phyloP scores from a whole-genome alignment of 2,888 invertebrate species.

The Desoria tigrina region DNA sequence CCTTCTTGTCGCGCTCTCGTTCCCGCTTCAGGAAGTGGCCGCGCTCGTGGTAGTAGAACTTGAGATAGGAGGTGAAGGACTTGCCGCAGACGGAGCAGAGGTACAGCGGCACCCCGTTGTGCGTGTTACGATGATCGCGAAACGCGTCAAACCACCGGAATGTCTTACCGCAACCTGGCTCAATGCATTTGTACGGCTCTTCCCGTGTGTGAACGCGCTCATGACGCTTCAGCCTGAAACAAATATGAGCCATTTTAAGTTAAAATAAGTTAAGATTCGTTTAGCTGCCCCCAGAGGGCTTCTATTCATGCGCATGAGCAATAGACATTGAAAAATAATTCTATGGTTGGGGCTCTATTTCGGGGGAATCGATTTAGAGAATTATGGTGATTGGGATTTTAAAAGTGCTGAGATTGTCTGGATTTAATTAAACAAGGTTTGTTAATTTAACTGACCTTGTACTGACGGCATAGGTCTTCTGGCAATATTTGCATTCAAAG shows the following conservation, averaged over 20 bases:
- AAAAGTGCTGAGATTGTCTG: neutral
- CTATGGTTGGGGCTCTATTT: no score
- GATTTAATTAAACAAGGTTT: neutral
- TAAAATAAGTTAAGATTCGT: conserved; percentile 2
- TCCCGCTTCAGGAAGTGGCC: conserved; percentile 46
- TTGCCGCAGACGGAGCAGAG: conserved; percentile 46
- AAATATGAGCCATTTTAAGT: conserved; percentile 1
- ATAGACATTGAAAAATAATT: no score
- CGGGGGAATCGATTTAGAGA: no score
- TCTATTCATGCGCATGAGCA: no score
- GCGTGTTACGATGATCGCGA: conserved; percentile 46
- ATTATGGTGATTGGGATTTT: no score
- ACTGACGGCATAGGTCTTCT: conserved; percentile 45
- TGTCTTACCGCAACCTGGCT: conserved; percentile 40
- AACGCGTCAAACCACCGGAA: conserved; percentile 49
- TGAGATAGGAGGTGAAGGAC: conserved; percentile 44
- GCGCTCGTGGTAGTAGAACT: conserved; percentile 46
- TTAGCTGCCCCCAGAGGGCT: neutral
- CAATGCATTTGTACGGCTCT: conserved; percentile 45
- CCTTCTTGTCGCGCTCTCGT: conserved; percentile 32
- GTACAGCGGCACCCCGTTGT: conserved; percentile 45
- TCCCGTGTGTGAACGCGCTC: conserved; percentile 45
- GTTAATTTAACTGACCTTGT: conserved; percentile 44
- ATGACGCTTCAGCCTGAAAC: conserved; percentile 39
- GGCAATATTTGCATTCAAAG: conserved; percentile 42